Percentiles rank a stretch among this genome's conserved stretches.
phyloP scores from a whole-genome alignment of 1,140 invertebrate genomes.

The Cyclina sinensis region DNA sequence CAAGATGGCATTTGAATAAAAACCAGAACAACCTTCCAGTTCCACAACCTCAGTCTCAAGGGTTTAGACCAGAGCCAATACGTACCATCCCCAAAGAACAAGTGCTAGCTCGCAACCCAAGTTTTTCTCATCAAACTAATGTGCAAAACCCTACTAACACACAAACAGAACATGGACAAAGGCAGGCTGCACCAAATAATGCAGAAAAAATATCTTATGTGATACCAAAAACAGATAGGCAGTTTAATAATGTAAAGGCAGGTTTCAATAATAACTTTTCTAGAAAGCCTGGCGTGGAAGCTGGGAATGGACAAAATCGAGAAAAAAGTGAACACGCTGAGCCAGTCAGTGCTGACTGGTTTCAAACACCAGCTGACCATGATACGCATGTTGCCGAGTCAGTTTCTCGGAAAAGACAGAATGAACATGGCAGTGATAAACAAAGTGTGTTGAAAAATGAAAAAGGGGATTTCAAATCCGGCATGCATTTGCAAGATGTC shows the following conservation, averaged over 20 bases:
- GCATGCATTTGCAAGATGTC: slow-evolving; percentile 15
- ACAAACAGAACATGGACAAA: neutral
- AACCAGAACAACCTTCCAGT: slow-evolving; percentile 40
- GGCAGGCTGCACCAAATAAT: neutral
- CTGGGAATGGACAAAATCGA: neutral
- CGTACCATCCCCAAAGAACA: slow-evolving; percentile 18
- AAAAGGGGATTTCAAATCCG: slow-evolving; percentile 7
- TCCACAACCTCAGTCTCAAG: slow-evolving; percentile 9
- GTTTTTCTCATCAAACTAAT: neutral
- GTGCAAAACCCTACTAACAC: neutral
- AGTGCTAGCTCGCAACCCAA: neutral
- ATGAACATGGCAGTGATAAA: slow-evolving; percentile 30
- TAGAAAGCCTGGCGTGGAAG: neutral
- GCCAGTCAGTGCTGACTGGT: slow-evolving; percentile 72
- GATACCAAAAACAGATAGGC: neutral
- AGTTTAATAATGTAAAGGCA: neutral
- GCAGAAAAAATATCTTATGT: neutral
- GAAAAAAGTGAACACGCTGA: neutral
- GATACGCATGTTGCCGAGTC: slow-evolving; percentile 71
- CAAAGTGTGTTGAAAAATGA: neutral
- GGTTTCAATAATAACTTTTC: neutral
- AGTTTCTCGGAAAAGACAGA: neutral
- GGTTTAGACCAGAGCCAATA: slow-evolving; percentile 59
- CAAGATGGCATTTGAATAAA: slow-evolving; percentile 65
- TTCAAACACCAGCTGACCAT: slow-evolving; percentile 72